Evolutionary conservation across 2,888 invertebrate species (phyloP).

Genomic region (Xanthia togata): DNA sequence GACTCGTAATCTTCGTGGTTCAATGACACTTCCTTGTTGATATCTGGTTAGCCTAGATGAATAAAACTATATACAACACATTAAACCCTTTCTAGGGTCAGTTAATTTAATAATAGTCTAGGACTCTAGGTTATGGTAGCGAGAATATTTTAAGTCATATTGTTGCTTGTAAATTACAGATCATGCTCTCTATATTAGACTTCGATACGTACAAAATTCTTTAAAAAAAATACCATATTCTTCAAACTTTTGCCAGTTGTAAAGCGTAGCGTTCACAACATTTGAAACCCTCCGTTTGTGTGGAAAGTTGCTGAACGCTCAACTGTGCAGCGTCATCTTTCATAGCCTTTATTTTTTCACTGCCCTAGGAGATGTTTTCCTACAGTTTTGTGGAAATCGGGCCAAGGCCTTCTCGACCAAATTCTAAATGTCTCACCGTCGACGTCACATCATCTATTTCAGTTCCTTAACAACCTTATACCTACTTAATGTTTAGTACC

Average conservation of each 20-base stretch:
- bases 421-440: background rate
- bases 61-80: background rate
- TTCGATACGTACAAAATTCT: background rate
- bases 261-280: background rate
- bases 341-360: background rate
- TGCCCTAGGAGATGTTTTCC: background rate
- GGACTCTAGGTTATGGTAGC: background rate
- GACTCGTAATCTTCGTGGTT: background rate
- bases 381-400: background rate
- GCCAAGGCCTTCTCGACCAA: background rate
- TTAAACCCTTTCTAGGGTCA: background rate
- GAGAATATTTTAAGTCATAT: background rate
- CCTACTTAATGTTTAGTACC: background rate
- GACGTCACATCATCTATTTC: background rate
- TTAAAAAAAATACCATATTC: background rate
- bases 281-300: background rate
- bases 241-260: background rate
- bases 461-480: background rate
- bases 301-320: background rate
- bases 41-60: background rate
- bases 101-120: background rate
- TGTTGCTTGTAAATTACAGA: background rate
- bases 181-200: background rate
- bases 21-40: conserved; percentile 6
- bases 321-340: background rate